Percentiles rank a stretch among this genome's conserved stretches.
Conservation (phyloP, 37 sponge, comb jelly and placozoan genomes). For the Diacarnus erythraeanus region DNA sequence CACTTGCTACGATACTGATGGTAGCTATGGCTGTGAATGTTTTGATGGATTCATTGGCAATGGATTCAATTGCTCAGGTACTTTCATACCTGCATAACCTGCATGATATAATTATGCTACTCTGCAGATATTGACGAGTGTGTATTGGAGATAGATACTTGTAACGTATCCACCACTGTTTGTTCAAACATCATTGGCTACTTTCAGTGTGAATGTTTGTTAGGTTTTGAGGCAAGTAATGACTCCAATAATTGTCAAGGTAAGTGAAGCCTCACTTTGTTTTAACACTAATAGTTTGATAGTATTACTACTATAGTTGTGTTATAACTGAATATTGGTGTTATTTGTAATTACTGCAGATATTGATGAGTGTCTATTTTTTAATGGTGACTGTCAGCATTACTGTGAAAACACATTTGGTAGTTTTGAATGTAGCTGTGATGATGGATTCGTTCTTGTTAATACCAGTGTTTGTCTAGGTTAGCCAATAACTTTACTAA, state of each 20-base stretch:
- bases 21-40: slow-evolving; percentile 21
- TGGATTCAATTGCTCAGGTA: slow-evolving; percentile 32
- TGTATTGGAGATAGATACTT: slow-evolving; percentile 21
- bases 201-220: slow-evolving; percentile 16
- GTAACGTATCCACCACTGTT: slow-evolving; percentile 11
- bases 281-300: too few species aligned
- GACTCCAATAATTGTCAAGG: slow-evolving; percentile 22
- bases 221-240: slow-evolving; percentile 8
- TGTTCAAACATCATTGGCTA: slow-evolving; percentile 51
- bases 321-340: background rate
- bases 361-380: slow-evolving; percentile 30
- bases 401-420: slow-evolving; percentile 24
- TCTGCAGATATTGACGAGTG: slow-evolving; percentile 55
- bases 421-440: slow-evolving; percentile 29
- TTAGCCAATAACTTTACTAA: too few species aligned
- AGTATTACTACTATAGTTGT: background rate
- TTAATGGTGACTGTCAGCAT: background rate
- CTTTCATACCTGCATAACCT: background rate
- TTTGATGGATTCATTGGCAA: slow-evolving; percentile 21
- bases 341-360: slow-evolving; percentile 16
- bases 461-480: too few species aligned
- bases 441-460: slow-evolving; percentile 17
- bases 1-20: slow-evolving; percentile 15
- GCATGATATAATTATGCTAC: background rate
- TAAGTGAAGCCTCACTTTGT: slow-evolving; percentile 7